These are phyloP conservation scores for Microplitis mediator DNA, from an alignment of 1,140 invertebrate species.

Conservation along the genomic window DNA sequence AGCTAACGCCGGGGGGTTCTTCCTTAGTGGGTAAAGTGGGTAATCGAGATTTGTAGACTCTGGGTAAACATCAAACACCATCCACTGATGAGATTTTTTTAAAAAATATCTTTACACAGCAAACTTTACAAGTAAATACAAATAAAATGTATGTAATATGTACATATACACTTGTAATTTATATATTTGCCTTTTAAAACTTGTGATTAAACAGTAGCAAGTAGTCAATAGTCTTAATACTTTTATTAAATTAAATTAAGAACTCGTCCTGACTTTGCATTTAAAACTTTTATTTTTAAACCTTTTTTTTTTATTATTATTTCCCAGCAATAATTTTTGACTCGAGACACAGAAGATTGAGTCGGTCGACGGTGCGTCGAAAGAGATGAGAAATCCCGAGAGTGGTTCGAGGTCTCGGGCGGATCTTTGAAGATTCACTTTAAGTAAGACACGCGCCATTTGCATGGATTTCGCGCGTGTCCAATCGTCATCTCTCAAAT, in stretches of 20 bases:
- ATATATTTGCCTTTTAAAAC: slow-evolving; percentile 28
- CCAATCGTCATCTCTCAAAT: slow-evolving; percentile 47
- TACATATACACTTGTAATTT: slow-evolving; percentile 39
- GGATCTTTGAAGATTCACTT: slow-evolving; percentile 42
- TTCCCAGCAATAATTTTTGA: background rate
- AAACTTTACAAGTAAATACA: background rate
- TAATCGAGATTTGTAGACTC: slow-evolving; percentile 52
- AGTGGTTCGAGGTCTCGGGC: slow-evolving; percentile 10
- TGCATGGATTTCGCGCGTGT: slow-evolving; percentile 42
- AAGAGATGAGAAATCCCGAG: slow-evolving; percentile 12
- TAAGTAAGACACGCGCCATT: slow-evolving; percentile 43
- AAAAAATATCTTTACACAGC: background rate
- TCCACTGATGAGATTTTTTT: slow-evolving; percentile 14
- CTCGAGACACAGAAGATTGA: slow-evolving; percentile 18
- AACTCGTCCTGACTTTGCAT: too few relatives aligned
- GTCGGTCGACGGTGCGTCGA: slow-evolving; percentile 22
- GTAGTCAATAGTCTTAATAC: background rate
- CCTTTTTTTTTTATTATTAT: background rate
- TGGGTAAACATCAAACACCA: slow-evolving; percentile 50
- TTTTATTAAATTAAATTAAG: background rate
- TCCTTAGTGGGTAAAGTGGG: slow-evolving; percentile 33
- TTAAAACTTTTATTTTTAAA: background rate
- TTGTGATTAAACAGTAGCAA: background rate
- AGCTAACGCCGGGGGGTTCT: background rate
- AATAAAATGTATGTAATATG: background rate